Percentiles rank a stretch among this genome's conserved stretches.
Conservation (phyloP, 2,113 vertebrate species). For the Podarcis raffonei region DNA sequence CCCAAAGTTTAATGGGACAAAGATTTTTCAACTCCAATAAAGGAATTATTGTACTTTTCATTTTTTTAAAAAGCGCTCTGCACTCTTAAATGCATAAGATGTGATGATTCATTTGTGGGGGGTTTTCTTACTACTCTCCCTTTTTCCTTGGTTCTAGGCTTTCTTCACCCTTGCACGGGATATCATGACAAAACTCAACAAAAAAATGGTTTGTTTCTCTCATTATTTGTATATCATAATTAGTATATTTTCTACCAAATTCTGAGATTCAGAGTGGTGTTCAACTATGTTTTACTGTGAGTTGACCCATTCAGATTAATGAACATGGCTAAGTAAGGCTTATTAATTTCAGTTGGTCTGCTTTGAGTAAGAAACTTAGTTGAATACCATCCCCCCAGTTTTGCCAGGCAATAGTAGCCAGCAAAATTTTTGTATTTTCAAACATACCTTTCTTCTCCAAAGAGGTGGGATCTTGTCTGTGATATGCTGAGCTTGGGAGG, state of each 20-base stretch:
- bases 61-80: neutral
- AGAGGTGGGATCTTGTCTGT: too few relatives aligned
- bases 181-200: slow-evolving; percentile 97
- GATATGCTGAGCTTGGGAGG: too few relatives aligned
- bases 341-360: too few relatives aligned
- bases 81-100: neutral
- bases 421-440: neutral
- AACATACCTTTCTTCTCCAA: too few relatives aligned
- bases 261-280: too few relatives aligned
- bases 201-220: slow-evolving; percentile 91
- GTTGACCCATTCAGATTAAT: too few relatives aligned
- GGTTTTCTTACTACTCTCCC: neutral
- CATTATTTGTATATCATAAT: neutral
- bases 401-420: neutral
- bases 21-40: neutral
- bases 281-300: too few relatives aligned
- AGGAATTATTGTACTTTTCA: neutral
- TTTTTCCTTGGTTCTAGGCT: slow-evolving; percentile 77
- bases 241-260: neutral
- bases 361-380: too few relatives aligned
- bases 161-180: slow-evolving; percentile 96
- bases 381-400: too few relatives aligned
- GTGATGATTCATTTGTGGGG: neutral
- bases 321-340: too few relatives aligned
- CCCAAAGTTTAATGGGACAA: neutral